Conservation (phyloP, 2,888 invertebrate species). For the Willowsia nigromaculata region DNA sequence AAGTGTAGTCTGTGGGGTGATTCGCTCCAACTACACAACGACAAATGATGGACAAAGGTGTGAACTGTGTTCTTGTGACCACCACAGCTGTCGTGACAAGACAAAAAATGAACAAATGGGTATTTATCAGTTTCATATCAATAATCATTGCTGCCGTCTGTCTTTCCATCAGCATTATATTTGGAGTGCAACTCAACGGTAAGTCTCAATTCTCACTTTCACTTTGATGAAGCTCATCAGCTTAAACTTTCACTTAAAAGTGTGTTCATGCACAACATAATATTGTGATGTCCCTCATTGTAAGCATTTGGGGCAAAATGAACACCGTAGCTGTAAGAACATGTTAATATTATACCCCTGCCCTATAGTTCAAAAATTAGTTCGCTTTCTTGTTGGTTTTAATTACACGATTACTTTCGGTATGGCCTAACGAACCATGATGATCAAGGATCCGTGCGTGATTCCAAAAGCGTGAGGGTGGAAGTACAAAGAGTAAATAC, state of each 20-base stretch:
- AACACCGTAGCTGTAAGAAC: too few relatives aligned
- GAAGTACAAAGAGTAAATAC: not conserved
- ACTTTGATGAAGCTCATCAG: too few relatives aligned
- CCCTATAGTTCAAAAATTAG: too few relatives aligned
- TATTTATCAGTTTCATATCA: slow-evolving; percentile 69
- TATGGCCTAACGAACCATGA: slow-evolving; percentile 29
- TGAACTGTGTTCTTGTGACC: slow-evolving; percentile 77
- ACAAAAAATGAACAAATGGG: slow-evolving; percentile 74
- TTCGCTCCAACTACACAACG: slow-evolving; percentile 44
- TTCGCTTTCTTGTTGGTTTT: slow-evolving; percentile 15
- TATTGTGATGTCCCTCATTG: too few relatives aligned
- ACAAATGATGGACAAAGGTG: slow-evolving; percentile 77
- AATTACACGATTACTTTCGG: slow-evolving; percentile 29
- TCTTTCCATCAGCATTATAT: slow-evolving; percentile 72
- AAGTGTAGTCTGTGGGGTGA: slow-evolving; percentile 52
- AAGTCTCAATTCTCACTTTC: slow-evolving; percentile 48
- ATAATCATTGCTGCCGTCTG: slow-evolving; percentile 70
- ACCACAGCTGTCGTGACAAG: slow-evolving; percentile 71
- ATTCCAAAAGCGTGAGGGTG: not conserved
- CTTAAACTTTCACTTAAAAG: too few relatives aligned
- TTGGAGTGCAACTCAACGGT: slow-evolving; percentile 74
- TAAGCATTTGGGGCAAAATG: not conserved
- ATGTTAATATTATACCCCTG: too few relatives aligned
- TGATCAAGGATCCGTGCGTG: not conserved
- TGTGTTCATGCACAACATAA: too few relatives aligned